Base-by-base conservation (phyloP, 1,140 invertebrate genomes). In the Saccostrea glomerata region DNA sequence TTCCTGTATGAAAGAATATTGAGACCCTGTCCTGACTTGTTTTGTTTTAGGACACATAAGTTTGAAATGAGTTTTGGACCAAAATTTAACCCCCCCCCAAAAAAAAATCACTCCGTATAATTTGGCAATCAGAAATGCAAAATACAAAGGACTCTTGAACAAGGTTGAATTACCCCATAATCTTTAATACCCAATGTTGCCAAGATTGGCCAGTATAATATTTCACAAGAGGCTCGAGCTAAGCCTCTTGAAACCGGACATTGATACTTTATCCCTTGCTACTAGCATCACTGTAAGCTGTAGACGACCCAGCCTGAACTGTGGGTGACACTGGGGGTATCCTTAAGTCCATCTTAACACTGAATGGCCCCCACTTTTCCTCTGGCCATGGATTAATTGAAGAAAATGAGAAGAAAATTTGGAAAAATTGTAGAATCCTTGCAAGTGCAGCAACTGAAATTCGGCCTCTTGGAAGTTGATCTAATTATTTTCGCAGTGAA, bases 141-240 rank as follows among this genome's bases (percentile, higher is more conserved):
- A 17, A 63, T 6, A 63, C 58, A 2, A 20, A 17, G 6, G 13
- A 20, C 58, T 63, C 15, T 63, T n/a, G n/a, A 63, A 63, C 58
- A 63, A 20, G 58, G 58, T 63, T 63, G 58, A 63, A 63, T 20
- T 15, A 30, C 70, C 25, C 70, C 25, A 25, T 77, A 77, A 77
- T 36, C 70, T 63, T 73, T 77, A 77, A 77, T 77, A 77, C 70
- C 70, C 70, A 77, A 30, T 77, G 70, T 77, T 77, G 30, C 70
- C 70, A 77, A 77, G 70, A 77, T 77, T 77, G 70, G 70, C 70
- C 70, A 77, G 70, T 77, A 30, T 77, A 77, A 77, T 77, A 77
- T 77, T 77, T 77, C 70, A 77, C 70, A 77, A 77, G 70, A 77
- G 70, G 70, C 70, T 77, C 70, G 36, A 77, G 70, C 30, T 77